Evolutionary conservation across 2,797 vertebrate species (phyloP), one percentile per base, ranked within the genome.

Genomic region (Vipera latastei): DNA sequence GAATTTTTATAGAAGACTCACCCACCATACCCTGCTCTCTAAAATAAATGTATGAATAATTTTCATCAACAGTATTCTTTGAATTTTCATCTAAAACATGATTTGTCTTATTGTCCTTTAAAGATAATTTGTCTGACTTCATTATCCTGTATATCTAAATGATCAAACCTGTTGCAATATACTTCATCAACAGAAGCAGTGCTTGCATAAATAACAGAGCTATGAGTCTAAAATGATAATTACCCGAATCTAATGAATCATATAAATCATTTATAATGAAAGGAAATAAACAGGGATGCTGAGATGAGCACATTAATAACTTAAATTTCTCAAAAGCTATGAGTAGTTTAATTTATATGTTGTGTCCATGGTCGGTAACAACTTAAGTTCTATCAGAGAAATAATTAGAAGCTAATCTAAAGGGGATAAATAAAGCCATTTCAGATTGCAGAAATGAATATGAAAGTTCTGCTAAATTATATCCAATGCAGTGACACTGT

Each of bases 201-300:
- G 51, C 86, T 94, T 92, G 57, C 95, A 96, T 96, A 96, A 97
- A 96, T 94, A 97, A 96, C 92, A 96, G 94, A 90, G 93, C 96
- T 96, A 96, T 93, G 95, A 97, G 92, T 95, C 95, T 97, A 97
- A 97, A 97, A 95, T 97, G 96, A 97, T 97, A 97, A 98, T 98
- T 97, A 97, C 95, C 78, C 92, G 93, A 95, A 96, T 97, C 86
- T 97, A 98, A 98, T 98, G 97, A 98, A 97, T 97, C 96, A 94
- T 94, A 97, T 98, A 98, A 97, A 97, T 98, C 97, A 97, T 96
- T 97, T 97, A 97, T 97, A 97, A 97, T 97, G 97, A 97, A 97
- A 78, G 90, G 57, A 96, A 97, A 97, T 97, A 97, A 97, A 97
- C 94, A 97, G 96, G 8, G 2, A 92, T 69, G 95, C 93, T 90